Conservation (phyloP, 2,113 vertebrate species). For the Gambusia affinis region DNA sequence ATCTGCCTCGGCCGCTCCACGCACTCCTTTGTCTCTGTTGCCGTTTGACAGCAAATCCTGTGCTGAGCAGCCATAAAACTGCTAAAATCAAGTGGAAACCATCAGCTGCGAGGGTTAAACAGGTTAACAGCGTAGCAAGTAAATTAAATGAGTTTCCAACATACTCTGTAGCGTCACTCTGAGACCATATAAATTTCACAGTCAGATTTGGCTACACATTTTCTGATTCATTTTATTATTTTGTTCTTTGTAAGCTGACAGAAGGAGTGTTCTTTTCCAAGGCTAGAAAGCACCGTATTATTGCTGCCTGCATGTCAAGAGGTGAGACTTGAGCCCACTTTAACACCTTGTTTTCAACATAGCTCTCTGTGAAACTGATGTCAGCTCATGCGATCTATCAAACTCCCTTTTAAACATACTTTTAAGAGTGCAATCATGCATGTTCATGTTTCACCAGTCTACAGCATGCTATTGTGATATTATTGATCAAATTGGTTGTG, state of each 20-base stretch:
- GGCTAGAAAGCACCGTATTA: not conserved
- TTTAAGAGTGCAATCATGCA: not conserved
- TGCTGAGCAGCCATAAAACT: not conserved
- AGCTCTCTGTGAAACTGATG: not conserved
- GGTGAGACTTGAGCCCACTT: not conserved
- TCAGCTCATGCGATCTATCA: not conserved
- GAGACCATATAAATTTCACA: not conserved
- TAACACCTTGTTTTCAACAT: not conserved
- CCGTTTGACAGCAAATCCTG: slow-evolving; percentile 29
- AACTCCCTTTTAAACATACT: not conserved
- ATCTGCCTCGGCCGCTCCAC: not conserved
- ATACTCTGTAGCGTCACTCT: not conserved
- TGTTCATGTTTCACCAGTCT: not conserved
- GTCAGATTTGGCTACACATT: not conserved
- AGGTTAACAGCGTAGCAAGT: slow-evolving; percentile 7
- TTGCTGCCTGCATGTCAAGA: not conserved
- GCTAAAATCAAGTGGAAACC: slow-evolving; percentile 16
- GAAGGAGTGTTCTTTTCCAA: not conserved
- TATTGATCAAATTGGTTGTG: too few species aligned
- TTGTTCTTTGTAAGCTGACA: not conserved
- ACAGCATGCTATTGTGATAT: not conserved
- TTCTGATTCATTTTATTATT: not conserved
- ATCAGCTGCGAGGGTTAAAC: slow-evolving; percentile 19
- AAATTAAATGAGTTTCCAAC: slow-evolving; percentile 1
- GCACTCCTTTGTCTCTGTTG: slow-evolving; percentile 14